Evolutionary conservation across 2,113 vertebrate genomes (phyloP), one percentile per base, ranked within the genome.

Genomic region (Ursus arctos): DNA sequence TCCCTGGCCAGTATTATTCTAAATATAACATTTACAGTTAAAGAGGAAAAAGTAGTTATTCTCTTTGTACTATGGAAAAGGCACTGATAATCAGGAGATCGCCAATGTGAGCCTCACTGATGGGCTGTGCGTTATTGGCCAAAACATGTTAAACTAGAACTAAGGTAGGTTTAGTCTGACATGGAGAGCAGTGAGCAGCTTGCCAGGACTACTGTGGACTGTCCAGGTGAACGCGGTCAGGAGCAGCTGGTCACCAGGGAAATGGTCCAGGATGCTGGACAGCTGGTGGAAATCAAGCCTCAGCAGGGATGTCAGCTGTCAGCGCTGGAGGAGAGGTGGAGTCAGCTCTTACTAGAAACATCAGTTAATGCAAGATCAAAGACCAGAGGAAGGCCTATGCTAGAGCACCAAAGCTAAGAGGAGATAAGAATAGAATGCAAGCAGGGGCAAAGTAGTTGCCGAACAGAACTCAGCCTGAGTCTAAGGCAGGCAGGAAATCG

Each of bases 321-420:
- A 96, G 40, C 82, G 80, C 36, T 69, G 26, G 49, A 55, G 76
- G n/a, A 92, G 86, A 89, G 61, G 43, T 72, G 21, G 79, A 77
- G 24, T 85, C 65, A 2, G 36, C 28, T 87, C 90, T 94, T 87
- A 82, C 82, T 80, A 86, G 83, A 79, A 96, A 80, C 82, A 94
- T 94, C 36, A 63, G 88, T 36, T 59, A 63, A 77, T n/a, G 0
- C 28, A 67, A 97, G 63, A 95, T 95, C 94, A 97, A 97, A 97
- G 83, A 59, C 57, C 26, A 21, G 92, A 65, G 49, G 53, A 95
- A 84, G 55, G 49, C 26, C n/a, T 82, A 53, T 24, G 8, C 65
- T 79, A 12, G 24, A 55, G 82, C 94, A 69, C 12, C n/a, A 88
- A 86, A 86, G 61, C 65, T 93, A 80, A 72, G 21, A 69, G 24